Evolutionary conservation across 2,113 vertebrate genomes (phyloP), one percentile per base, ranked within the genome.

Genomic region (Centropus unirufus): DNA sequence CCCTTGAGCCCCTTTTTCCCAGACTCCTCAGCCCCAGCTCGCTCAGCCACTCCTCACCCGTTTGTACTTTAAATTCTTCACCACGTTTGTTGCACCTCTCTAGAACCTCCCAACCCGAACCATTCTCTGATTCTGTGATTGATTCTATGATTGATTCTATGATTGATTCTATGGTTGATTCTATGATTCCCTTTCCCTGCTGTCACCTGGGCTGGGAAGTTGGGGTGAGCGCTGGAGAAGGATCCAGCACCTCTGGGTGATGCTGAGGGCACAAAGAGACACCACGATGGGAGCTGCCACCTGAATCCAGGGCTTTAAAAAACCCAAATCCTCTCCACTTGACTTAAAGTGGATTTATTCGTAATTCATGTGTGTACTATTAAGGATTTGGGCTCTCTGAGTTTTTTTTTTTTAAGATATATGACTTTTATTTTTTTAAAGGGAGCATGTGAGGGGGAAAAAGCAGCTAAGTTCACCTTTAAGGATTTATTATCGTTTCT

Each of bases 401-500:
- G 78, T 32, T 40, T 57, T 51, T 64, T 54, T 63, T 64, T 70
- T 42, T 76, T 64, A 77, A 85, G 74, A 76, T 3, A 1, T 79
- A 76, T 66, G 92, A 66, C 78, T 67, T 40, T 78, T 62, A 59
- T 62, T 68, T 18, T 51, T 62, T n/a, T 16, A 82, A 93, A 73
- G 52, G 58, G 46, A 72, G 44, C 44, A 22, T 6, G 5, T 1
- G 19, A 52, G 8, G 62, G 13, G 75, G 30, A n/a, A 11, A 46
- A 83, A 87, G 44, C 93, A 73, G 77, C 95, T 47, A 34, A 86
- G 93, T 96, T 97, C 93, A 91, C 92, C 93, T 96, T 80, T 90
- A 82, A 85, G 92, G 91, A 96, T 92, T 93, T 94, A 94, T 95
- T 82, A 51, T 78, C 6, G 1, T 88, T 92, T 72, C 77, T 93